Percentiles rank a stretch among this genome's conserved stretches.
phyloP scores from a whole-genome alignment of 2,888 invertebrate species.

The Blastobasis lacticolella region DNA sequence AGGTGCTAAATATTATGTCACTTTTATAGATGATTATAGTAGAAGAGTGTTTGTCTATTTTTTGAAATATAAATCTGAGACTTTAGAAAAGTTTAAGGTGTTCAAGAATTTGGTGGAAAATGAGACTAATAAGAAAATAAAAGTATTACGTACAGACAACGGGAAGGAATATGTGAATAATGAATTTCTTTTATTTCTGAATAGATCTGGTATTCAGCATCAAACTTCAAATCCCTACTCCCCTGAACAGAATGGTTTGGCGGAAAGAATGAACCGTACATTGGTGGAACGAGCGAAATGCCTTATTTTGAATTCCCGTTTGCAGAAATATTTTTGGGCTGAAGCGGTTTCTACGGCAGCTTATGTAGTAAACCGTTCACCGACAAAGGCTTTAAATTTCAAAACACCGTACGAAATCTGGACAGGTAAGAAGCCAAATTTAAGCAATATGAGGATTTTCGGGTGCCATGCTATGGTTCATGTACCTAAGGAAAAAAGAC shows the following conservation, averaged over 20 bases:
- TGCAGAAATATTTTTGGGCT: conserved; percentile 16
- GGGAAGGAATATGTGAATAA: background rate
- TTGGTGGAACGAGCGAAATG: conserved; percentile 16
- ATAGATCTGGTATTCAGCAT: background rate
- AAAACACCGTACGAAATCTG: conserved; percentile 25
- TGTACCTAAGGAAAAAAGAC: background rate
- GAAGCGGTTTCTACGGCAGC: conserved; percentile 16
- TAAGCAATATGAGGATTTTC: conserved; percentile 4
- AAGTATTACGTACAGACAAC: background rate
- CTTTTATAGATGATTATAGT: conserved; percentile 9
- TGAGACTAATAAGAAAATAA: background rate
- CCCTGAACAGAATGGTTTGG: conserved; percentile 26
- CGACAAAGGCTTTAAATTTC: conserved; percentile 1
- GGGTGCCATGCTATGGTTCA: conserved; percentile 5
- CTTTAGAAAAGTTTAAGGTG: conserved; percentile 4
- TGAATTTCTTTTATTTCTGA: background rate
- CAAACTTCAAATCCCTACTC: background rate
- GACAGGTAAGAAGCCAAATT: conserved; percentile 22
- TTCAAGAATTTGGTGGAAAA: background rate
- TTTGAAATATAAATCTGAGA: conserved; percentile 4
- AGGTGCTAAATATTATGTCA: conserved; percentile 9
- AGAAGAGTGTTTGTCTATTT: conserved; percentile 4
- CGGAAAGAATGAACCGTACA: conserved; percentile 24
- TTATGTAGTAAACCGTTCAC: conserved; percentile 12
- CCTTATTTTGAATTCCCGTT: conserved; percentile 14